Percentiles rank a stretch among this genome's conserved stretches.
Conservation (phyloP, 2,888 invertebrate species). For the Meiosimyza platycephala region DNA sequence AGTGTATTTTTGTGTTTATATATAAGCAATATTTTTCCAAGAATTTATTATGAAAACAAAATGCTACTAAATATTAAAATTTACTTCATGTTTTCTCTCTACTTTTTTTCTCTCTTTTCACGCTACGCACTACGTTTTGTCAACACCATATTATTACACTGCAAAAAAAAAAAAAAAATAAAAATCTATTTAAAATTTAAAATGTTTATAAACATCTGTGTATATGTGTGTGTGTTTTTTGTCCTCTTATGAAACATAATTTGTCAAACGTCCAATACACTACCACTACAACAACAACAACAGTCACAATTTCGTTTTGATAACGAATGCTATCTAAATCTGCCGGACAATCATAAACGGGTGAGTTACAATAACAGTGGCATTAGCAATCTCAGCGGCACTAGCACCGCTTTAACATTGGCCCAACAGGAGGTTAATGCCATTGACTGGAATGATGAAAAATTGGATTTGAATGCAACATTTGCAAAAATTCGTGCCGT, state of each 20-base stretch:
- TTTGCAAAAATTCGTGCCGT: constrained; percentile 61
- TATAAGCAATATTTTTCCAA: background rate
- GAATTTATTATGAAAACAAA: background rate
- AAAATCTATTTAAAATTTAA: constrained; percentile 11
- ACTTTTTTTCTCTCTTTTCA: constrained; percentile 42
- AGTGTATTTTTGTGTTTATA: background rate
- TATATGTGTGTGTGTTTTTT: constrained; percentile 39
- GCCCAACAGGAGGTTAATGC: constrained; percentile 60
- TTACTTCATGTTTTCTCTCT: constrained; percentile 40
- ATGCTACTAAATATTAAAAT: too few relatives aligned
- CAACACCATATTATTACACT: constrained; percentile 37
- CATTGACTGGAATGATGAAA: constrained; percentile 61
- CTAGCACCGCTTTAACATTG: constrained; percentile 46
- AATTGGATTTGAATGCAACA: constrained; percentile 58
- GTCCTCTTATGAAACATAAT: constrained; percentile 4
- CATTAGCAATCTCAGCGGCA: constrained; percentile 45
- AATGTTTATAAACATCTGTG: background rate
- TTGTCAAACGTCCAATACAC: constrained; percentile 14
- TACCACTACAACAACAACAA: constrained; percentile 32
- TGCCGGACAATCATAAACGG: constrained; percentile 98
- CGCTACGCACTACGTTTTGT: constrained; percentile 39
- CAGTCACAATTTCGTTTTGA: constrained; percentile 99
- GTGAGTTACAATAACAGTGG: constrained; percentile 75
- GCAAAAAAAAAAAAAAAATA: constrained; percentile 32
- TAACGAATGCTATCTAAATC: constrained; percentile 97